A percentile compares a stretch with the other conserved stretches of the same genome.
phyloP scores from a whole-genome alignment of 2,888 invertebrate species.

The Dryobotodes eremita region DNA sequence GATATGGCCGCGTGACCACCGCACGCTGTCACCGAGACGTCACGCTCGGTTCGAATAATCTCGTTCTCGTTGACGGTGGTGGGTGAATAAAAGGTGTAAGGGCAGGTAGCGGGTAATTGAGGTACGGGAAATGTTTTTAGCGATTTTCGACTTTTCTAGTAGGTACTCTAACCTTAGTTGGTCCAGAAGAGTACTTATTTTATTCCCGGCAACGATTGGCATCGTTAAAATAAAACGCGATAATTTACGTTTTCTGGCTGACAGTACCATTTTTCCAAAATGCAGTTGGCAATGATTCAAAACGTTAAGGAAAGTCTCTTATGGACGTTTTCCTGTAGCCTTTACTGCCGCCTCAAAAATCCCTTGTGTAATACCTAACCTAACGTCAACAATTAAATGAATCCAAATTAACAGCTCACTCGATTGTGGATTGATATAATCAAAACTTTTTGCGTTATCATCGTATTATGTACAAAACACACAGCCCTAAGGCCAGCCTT shows the following conservation, averaged over 20 bases:
- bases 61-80: no score
- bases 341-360: neutral
- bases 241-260: neutral
- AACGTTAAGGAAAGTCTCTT: neutral
- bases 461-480: neutral
- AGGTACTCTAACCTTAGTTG: neutral
- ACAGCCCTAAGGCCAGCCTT: neutral
- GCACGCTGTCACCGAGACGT: no score
- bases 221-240: neutral
- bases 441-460: conserved; percentile 19
- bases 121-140: neutral
- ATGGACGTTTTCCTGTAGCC: neutral
- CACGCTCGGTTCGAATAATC: no score
- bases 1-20: no score
- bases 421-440: neutral
- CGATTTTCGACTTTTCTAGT: neutral
- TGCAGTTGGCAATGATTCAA: conserved; percentile 4
- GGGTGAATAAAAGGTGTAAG: neutral
- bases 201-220: neutral
- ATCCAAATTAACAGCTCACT: conserved; percentile 3
- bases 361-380: neutral
- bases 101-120: neutral
- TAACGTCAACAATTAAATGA: conserved; percentile 1
- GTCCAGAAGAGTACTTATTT: neutral
- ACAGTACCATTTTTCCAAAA: neutral